Evolutionary conservation across 53 echinoderm and acorn worm species (phyloP).

Genomic region (Luidia sarsii): DNA sequence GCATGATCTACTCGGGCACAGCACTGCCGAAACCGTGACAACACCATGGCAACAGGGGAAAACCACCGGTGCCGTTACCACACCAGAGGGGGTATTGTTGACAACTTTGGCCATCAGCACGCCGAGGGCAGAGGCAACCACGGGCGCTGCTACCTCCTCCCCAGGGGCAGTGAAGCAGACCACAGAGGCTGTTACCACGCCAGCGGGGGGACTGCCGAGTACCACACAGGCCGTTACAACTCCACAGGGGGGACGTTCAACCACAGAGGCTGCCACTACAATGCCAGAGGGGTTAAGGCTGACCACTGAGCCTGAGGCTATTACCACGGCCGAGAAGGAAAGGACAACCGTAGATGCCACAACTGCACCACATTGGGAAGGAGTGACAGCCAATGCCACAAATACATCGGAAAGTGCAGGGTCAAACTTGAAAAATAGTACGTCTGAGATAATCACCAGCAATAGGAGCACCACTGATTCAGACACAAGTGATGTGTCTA

Average conservation of each 20-base stretch:
- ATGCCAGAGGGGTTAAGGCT: not conserved
- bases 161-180: not conserved
- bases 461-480: too few species aligned
- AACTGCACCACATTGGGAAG: too few species aligned
- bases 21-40: not conserved
- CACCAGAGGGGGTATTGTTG: not conserved
- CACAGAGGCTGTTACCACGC: not conserved
- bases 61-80: not conserved
- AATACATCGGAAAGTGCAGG: too few species aligned
- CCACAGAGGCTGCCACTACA: not conserved
- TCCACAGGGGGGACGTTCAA: not conserved
- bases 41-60: too few species aligned
- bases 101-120: not conserved
- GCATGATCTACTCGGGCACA: constrained; percentile 3
- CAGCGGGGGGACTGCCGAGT: not conserved
- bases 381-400: too few species aligned
- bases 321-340: not conserved
- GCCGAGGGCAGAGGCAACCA: constrained; percentile 17
- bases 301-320: not conserved
- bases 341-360: not conserved
- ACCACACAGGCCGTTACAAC: constrained; percentile 5
- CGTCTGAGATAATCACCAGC: too few species aligned
- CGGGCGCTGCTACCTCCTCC: constrained; percentile 2
- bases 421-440: too few species aligned
- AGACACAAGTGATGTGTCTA: not conserved